These are phyloP conservation scores for Zelostemma sp. DNA, from an alignment of 1,140 invertebrate species.

Conservation along the genomic window DNA sequence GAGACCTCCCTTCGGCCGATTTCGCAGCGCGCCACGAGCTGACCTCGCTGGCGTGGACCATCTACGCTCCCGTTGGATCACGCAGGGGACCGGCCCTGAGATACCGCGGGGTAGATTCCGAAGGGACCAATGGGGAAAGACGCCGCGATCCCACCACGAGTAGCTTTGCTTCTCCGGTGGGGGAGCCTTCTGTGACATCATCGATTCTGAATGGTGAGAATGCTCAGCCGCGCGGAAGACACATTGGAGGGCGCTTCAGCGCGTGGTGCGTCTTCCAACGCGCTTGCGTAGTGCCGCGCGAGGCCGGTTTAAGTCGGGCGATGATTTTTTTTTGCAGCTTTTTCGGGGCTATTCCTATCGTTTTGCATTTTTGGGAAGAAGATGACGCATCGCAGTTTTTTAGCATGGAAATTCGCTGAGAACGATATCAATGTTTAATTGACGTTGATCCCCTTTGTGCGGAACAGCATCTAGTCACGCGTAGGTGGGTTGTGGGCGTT, in stretches of 20 bases:
- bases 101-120: slow-evolving; percentile 19
- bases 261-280: background rate
- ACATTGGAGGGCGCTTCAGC: slow-evolving; percentile 65
- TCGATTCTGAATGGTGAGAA: slow-evolving; percentile 70
- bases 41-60: slow-evolving; percentile 43
- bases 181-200: slow-evolving; percentile 59
- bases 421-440: slow-evolving; percentile 68
- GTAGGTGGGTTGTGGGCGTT: slow-evolving; percentile 61
- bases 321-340: too few relatives aligned
- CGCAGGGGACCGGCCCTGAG: slow-evolving; percentile 40
- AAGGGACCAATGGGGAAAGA: slow-evolving; percentile 43
- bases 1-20: slow-evolving; percentile 27
- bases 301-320: too few relatives aligned
- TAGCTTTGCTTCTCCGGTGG: slow-evolving; percentile 16
- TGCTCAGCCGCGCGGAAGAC: slow-evolving; percentile 68
- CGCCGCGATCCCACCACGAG: slow-evolving; percentile 32
- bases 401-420: too few relatives aligned
- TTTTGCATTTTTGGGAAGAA: too few relatives aligned
- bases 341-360: too few relatives aligned
- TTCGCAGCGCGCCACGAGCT: slow-evolving; percentile 46
- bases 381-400: too few relatives aligned
- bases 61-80: slow-evolving; percentile 49
- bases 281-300: slow-evolving; percentile 45
- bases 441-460: slow-evolving; percentile 62
- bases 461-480: slow-evolving; percentile 66